Evolutionary conservation across 2,113 vertebrate species (phyloP), one percentile per base, ranked within the genome.

Genomic region (Heterocephalus glaber): DNA sequence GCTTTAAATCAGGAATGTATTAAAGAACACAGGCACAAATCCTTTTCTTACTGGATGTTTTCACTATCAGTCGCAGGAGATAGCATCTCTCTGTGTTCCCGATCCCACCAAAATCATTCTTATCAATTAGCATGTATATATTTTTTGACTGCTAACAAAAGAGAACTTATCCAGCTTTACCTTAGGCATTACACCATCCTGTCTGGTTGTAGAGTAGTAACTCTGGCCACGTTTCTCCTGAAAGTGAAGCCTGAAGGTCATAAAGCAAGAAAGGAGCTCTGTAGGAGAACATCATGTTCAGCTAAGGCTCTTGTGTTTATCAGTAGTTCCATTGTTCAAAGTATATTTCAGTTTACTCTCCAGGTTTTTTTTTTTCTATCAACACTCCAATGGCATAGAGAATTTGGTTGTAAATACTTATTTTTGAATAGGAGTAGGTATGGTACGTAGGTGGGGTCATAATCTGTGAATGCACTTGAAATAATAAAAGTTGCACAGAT

Each of bases 41-140:
- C 65, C 72, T 95, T 96, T 92, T 82, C 90, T 90, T 66, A 44
- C 22, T 91, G 86, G 61, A 22, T 95, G 74, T 90, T 95, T 96
- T 93, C 61, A 72, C 65, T 86, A 74, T 83, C 79, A 86, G 56
- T 47, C 61, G 80, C 56, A 81, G 41, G 58, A 87, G 86, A 89
- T 70, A 91, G 90, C 65, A 80, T 96, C 44, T 96, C 44, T 87
- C 44, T 82, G n/a, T 93, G 74, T 83, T 82, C 38, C 14, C 44
- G 41, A 33, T 54, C 58, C 17, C 30, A 35, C 14, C 3, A 1
- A 84, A 79, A 80, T 81, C 52, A 89, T 49, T 49, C 38, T 22
- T 70, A 88, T 35, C 26, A 30, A 38, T 87, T 52, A 72, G 61
- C 16, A 56, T n/a, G 70, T 17, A 33, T 47, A 24, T 74, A 12